Base-by-base conservation (phyloP, 2,113 vertebrate genomes). In the Turdus rufiventris region DNA sequence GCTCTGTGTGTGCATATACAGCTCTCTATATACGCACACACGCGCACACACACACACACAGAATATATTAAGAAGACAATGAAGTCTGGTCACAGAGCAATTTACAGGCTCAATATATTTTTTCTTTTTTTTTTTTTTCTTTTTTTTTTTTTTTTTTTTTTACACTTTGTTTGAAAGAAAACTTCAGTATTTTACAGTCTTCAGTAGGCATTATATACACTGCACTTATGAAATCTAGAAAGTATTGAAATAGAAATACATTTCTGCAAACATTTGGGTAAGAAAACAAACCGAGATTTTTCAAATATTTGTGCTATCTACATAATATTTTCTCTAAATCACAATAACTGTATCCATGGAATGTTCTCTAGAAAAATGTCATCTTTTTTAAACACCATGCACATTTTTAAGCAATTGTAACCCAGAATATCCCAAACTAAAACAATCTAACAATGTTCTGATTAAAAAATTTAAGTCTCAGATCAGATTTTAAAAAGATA, bases 151-250 rank as follows among this genome's bases (percentile, higher is more conserved):
- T 75, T 86, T 82, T 85, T 94, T 94, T 96, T 96, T 98, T 98
- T 98, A 98, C 97, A 98, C 91, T 98, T 98, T 95, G 97, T 98
- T 98, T 97, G 97, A 97, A 98, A 98, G 97, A 97, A 97, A 98
- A 98, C 94, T 98, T 98, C 95, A 98, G 90, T 98, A 98, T 98
- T 98, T 98, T 98, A 98, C 98, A 98, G 96, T 98, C 97, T 98
- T 97, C 97, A 91, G 96, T 96, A 98, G 96, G 97, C 97, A 98
- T 98, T 98, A 98, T 98, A 98, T 98, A 98, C 98, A 98, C 97
- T 98, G 97, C 97, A 98, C 98, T 98, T 98, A 97, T 96, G 98
- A 98, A 98, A 98, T 97, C 98, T 98, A 98, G 95, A 98, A 97
- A 97, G 93, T 97, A 98, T 76, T 97, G 97, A 98, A 98, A 98